Conservation (phyloP, 2,113 vertebrate species). For the Plecotus auritus region DNA sequence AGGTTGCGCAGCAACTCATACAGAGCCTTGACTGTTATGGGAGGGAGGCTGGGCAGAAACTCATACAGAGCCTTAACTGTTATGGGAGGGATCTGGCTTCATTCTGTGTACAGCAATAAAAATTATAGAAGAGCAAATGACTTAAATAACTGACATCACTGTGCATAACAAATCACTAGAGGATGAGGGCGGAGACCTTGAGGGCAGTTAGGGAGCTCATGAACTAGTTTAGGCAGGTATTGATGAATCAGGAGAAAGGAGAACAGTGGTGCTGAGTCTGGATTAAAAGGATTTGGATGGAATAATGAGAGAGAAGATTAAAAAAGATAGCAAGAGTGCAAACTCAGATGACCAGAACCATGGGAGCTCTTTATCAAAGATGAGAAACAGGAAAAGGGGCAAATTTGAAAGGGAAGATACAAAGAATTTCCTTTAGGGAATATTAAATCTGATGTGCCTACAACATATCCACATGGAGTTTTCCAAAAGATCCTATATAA, state of each 20-base stretch:
- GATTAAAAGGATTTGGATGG: neutral
- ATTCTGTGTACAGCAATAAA: neutral
- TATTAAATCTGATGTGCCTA: neutral
- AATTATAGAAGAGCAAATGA: neutral
- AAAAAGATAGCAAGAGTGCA: neutral
- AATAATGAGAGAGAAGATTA: neutral
- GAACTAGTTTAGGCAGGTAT: neutral
- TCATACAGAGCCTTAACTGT: neutral
- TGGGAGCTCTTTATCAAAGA: neutral
- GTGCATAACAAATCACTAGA: neutral
- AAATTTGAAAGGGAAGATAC: neutral
- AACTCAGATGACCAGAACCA: neutral
- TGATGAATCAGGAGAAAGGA: neutral
- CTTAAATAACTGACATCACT: neutral
- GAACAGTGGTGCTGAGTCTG: neutral
- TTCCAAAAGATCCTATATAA: neutral
- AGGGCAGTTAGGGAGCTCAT: neutral
- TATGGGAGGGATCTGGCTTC: neutral
- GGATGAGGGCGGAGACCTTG: neutral
- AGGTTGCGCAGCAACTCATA: neutral
- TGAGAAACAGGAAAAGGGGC: neutral
- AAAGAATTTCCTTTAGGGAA: neutral
- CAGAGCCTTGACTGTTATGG: neutral
- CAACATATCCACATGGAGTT: neutral
- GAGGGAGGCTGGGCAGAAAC: neutral